Evolutionary conservation across 2,113 vertebrate genomes (phyloP), one percentile per base, ranked within the genome.

Genomic region (Copsychus sechellarum): DNA sequence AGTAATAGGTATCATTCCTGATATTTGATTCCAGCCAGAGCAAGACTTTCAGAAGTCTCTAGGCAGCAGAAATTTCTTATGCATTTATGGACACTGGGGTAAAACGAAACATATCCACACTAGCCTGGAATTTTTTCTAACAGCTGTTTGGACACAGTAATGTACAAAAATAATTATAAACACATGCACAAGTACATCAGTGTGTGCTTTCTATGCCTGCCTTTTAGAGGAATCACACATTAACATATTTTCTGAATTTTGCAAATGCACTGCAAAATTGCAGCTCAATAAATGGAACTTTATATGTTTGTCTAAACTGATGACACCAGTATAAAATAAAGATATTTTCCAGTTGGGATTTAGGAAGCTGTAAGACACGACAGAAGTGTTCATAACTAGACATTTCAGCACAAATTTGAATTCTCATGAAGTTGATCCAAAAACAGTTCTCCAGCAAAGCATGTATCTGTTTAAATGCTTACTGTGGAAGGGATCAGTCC

Each of bases 151-250:
- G 85, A 84, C n/a, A 29, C 34, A 84, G 90, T 65, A 87, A 91
- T n/a, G 29, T 31, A 78, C 58, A 94, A 73, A 67, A 92, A 90
- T 94, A 95, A 95, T 92, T 93, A 67, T 79, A 96, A 97, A 93
- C 96, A 96, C 53, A 38, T 95, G 95, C 77, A 71, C 38, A 40
- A 91, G 86, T 16, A 58, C 91, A 91, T 70, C 82, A 84, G 86
- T 34, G 71, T 85, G 79, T 57, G 76, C 83, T 94, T 80, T 38
- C 79, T 58, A 60, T 34, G 88, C 43, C 73, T 95, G 89, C 43
- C 81, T 67, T 71, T 33, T 15, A 40, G 69, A 79, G 86, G 58
- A 74, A 54, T 71, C 64, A 18, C 86, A 57, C 86, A 89, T 91
- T 72, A 92, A 74, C 72, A 33, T 93, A 48, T 64, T 92, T 84